A percentile compares a stretch with the other conserved stretches of the same genome.
These are phyloP conservation scores for Schrankia costaestrigalis DNA, from an alignment of 2,888 invertebrate genomes.

Conservation along the genomic window DNA sequence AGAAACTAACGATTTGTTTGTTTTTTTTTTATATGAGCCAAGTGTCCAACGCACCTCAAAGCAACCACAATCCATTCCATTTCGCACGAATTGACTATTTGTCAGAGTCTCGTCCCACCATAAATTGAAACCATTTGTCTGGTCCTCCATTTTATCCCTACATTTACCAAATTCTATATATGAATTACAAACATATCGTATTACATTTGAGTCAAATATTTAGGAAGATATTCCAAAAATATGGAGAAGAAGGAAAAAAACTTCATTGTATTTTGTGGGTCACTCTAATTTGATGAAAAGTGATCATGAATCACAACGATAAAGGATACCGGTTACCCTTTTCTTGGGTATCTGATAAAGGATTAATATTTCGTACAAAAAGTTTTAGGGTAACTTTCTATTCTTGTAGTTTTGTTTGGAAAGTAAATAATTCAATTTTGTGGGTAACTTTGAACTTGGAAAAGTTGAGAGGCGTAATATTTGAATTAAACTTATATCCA, in stretches of 20 bases:
- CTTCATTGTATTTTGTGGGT: constrained; percentile 3
- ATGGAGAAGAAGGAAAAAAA: constrained; percentile 1
- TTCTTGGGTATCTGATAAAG: no score
- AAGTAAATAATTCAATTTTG: no score
- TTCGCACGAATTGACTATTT: constrained; percentile 18
- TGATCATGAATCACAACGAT: constrained; percentile 2
- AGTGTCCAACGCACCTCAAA: neutral
- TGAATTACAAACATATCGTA: neutral
- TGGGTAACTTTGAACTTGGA: no score
- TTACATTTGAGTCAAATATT: constrained; percentile 4
- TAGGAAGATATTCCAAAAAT: constrained; percentile 7
- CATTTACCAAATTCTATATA: constrained; percentile 1
- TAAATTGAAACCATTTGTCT: constrained; percentile 17
- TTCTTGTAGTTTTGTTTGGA: no score
- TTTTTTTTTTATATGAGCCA: neutral
- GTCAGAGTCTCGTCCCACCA: constrained; percentile 11
- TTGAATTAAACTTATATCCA: no score
- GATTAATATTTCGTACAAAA: no score
- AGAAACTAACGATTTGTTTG: no score
- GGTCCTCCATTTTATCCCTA: constrained; percentile 5
- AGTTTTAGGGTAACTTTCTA: no score
- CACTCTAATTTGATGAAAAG: constrained; percentile 3
- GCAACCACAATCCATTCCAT: constrained; percentile 5
- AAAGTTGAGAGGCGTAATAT: no score
- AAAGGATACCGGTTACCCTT: neutral